phyloP scores from a whole-genome alignment of 2,113 vertebrate genomes.

The Morphnarchus princeps region DNA sequence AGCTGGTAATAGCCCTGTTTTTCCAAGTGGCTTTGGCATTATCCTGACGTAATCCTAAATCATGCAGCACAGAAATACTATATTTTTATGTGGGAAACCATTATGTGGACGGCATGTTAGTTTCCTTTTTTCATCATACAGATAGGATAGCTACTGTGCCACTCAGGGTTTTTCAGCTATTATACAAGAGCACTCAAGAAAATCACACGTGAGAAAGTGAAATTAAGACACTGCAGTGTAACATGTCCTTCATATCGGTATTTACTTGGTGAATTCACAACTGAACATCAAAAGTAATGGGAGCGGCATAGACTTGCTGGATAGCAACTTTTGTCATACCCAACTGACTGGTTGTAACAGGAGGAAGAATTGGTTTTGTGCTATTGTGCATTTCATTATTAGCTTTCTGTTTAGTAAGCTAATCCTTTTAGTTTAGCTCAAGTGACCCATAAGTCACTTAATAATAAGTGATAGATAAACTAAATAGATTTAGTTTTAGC shows the following conservation, averaged over 20 bases:
- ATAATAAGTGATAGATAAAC: no score
- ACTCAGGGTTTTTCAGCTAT: rapidly evolving
- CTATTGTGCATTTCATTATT: not conserved
- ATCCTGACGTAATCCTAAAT: not conserved
- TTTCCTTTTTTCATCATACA: not conserved
- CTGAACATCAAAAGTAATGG: not conserved
- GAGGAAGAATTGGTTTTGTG: not conserved
- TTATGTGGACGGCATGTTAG: not conserved
- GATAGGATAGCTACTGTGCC: not conserved
- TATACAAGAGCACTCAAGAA: not conserved
- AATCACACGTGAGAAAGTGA: not conserved
- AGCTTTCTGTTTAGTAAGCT: not conserved
- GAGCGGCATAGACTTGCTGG: not conserved
- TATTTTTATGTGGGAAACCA: not conserved
- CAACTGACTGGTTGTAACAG: not conserved
- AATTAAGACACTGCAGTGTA: not conserved
- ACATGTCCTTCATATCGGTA: rapidly evolving
- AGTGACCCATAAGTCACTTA: no score
- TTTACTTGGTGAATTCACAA: not conserved
- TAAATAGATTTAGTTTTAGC: no score
- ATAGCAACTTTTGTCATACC: not conserved
- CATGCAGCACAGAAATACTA: not conserved
- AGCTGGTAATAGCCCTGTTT: not conserved
- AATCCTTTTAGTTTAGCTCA: not conserved
- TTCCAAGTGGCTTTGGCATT: not conserved